Conservation (phyloP, 2,888 invertebrate genomes). For the Apamea epomidion region DNA sequence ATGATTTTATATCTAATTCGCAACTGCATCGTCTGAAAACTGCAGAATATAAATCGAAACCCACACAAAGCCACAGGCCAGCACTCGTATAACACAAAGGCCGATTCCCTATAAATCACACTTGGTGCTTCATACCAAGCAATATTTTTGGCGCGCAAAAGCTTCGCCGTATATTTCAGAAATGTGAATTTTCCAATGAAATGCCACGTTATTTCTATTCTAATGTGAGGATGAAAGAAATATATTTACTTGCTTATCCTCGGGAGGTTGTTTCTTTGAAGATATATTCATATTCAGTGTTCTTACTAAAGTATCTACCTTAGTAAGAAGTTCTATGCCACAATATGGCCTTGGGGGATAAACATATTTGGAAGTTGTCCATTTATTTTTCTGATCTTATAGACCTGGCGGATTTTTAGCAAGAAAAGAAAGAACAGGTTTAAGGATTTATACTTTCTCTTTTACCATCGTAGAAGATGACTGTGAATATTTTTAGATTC, state of each 20-base stretch:
- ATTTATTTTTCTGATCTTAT: not conserved
- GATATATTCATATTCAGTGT: slow-evolving; percentile 26
- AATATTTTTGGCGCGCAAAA: slow-evolving; percentile 66
- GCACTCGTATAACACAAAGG: slow-evolving; percentile 51
- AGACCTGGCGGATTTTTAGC: not conserved
- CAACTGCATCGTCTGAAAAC: slow-evolving; percentile 24
- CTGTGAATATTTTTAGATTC: not conserved
- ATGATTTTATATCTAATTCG: not conserved
- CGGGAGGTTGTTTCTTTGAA: slow-evolving; percentile 32
- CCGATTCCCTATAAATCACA: slow-evolving; percentile 66
- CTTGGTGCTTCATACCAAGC: slow-evolving; percentile 61
- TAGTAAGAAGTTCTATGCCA: not conserved
- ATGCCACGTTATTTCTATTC: slow-evolving; percentile 66
- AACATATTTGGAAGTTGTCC: not conserved
- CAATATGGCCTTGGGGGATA: not conserved
- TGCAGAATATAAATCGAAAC: slow-evolving; percentile 45
- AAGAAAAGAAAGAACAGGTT: not conserved
- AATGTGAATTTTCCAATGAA: slow-evolving; percentile 66
- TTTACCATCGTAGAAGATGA: no score
- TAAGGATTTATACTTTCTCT: no score
- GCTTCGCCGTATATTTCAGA: slow-evolving; percentile 64
- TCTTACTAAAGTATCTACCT: not conserved
- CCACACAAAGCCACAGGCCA: slow-evolving; percentile 25
- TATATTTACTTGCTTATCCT: slow-evolving; percentile 55
- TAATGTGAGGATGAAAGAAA: slow-evolving; percentile 60